Evolutionary conservation across 2,797 vertebrate genomes (phyloP), one percentile per base, ranked within the genome.

Genomic region (Limosa lapponica): DNA sequence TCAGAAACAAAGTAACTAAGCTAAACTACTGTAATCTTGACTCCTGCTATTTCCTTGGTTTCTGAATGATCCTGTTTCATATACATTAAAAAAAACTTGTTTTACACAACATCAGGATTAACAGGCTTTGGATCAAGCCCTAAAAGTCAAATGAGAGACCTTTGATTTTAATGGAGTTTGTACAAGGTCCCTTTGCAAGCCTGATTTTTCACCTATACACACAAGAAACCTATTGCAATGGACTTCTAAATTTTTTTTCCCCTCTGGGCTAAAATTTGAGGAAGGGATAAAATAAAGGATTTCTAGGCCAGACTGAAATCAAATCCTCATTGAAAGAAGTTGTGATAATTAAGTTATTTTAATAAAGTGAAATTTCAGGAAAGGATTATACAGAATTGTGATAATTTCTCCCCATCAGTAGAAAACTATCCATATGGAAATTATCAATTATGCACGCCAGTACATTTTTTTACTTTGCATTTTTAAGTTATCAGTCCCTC

Each of bases 261-360:
- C 82, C 39, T 80, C 88, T 57, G 95, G 71, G 70, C 95, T 95
- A 89, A 41, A 87, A 95, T 94, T 95, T 97, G 75, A 84, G 90
- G 85, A 96, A 94, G 91, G 39, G 82, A 91, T 88, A 64, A 96
- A 95, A 92, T 39, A 32, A 78, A 88, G 86, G 22, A 71, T 74
- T 97, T 94, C 91, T 46, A 96, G 86, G 82, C 92, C 79, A 94
- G 89, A 97, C 71, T 86, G 87, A 89, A 97, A 96, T 81, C 37
- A 89, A 55, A 89, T 62, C 91, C 41, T 69, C 77, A 80, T n/a
- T 88, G 65, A 94, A 94, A 95, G 77, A 46, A 59, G 19, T 43
- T 81, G 73, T 55, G 77, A 67, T 82, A 90, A 82, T 66, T n/a
- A 90, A 93, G n/a, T 70, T 37, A 34, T 55, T 92, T 73, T 30